Evolutionary conservation across 2,797 vertebrate genomes (phyloP).

Genomic region (Oophaga sylvatica): DNA sequence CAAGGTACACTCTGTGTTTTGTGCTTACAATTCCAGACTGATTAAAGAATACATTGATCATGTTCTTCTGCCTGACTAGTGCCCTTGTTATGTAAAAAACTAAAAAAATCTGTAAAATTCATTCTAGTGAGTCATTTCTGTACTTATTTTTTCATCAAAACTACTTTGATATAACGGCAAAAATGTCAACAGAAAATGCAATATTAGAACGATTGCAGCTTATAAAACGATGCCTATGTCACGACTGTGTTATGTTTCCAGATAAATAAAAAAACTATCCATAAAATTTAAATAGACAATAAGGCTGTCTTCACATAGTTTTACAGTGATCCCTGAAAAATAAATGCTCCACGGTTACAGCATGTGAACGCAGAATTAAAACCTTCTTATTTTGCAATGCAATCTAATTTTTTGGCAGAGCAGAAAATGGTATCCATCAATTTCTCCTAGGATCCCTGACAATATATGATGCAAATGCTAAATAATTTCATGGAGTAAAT

Average conservation of each 20-base stretch:
- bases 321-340: not conserved
- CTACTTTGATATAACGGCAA: not conserved
- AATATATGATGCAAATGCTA: too few relatives aligned
- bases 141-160: not conserved
- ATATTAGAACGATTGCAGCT: not conserved
- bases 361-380: too few relatives aligned
- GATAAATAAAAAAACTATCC: not conserved
- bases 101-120: not conserved
- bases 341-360: too few relatives aligned
- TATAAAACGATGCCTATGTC: not conserved
- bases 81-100: not conserved
- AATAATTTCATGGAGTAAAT: too few relatives aligned
- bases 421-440: too few relatives aligned
- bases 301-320: not conserved
- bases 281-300: too few relatives aligned
- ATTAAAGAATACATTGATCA: conserved; percentile 40
- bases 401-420: too few relatives aligned
- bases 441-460: too few relatives aligned
- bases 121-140: not conserved
- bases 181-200: not conserved
- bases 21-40: conserved; percentile 2
- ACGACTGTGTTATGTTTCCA: not conserved
- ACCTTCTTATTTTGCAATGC: too few relatives aligned
- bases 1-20: conserved; percentile 11
- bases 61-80: conserved; percentile 14